Conservation (phyloP, 2,113 vertebrate genomes). For the Cyprinodon variegatus region DNA sequence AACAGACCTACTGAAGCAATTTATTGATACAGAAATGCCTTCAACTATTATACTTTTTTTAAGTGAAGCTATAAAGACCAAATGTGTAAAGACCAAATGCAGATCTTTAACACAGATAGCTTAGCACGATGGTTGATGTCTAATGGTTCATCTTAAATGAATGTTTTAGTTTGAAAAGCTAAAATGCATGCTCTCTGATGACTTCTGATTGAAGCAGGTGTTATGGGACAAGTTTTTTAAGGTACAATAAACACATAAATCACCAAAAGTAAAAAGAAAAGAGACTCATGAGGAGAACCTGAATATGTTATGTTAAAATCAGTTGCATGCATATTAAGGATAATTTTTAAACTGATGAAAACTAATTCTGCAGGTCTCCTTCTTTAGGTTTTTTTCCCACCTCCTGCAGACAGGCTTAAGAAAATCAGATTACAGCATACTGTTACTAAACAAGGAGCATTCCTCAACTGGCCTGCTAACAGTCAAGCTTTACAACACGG, state of each 20-base stretch:
- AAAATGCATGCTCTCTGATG: too few relatives aligned
- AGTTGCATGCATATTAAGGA: neutral
- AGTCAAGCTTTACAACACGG: constrained; percentile 37
- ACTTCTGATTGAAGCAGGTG: too few relatives aligned
- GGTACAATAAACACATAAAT: too few relatives aligned
- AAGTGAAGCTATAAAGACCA: neutral
- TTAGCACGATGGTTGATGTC: too few relatives aligned
- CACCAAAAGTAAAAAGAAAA: too few relatives aligned
- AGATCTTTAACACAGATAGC: too few relatives aligned
- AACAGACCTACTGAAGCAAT: neutral
- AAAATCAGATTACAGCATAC: constrained; percentile 46
- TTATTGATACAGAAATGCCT: neutral
- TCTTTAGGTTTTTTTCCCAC: neutral
- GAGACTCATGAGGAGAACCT: too few relatives aligned
- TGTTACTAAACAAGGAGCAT: constrained; percentile 47
- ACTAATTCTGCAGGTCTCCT: neutral
- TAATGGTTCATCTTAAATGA: too few relatives aligned
- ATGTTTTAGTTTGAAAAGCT: too few relatives aligned
- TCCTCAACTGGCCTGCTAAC: constrained; percentile 42
- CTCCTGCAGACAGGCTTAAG: constrained; percentile 35
- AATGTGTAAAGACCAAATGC: neutral
- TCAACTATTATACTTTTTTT: neutral
- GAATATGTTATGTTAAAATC: neutral
- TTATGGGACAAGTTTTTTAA: too few relatives aligned
- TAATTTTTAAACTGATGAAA: neutral